phyloP scores from a whole-genome alignment of 92 coral and sea anemone genomes.

The Siderastrea siderea region DNA sequence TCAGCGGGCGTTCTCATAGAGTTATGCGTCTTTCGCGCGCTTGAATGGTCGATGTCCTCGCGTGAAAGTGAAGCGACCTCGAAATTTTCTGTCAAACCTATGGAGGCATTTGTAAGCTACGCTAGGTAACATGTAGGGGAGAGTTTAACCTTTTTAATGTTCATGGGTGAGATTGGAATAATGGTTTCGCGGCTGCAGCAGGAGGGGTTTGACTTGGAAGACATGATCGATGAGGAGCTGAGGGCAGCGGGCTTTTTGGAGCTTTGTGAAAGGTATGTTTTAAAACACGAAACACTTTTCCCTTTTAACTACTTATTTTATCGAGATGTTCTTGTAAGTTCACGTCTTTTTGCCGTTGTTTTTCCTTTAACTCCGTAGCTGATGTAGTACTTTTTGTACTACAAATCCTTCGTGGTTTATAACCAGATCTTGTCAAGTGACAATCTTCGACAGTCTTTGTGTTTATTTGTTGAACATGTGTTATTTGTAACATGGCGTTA shows the following conservation, averaged over 20 bases:
- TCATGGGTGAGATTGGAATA: conserved; percentile 95
- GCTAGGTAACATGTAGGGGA: not conserved
- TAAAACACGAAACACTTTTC: not conserved
- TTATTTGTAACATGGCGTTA: not conserved
- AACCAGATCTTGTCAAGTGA: too few species aligned
- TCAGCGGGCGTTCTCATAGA: conserved; percentile 7
- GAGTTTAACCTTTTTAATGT: conserved; percentile 24
- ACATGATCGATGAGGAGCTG: conserved; percentile 82
- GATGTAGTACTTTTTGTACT: not conserved
- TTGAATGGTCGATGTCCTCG: conserved; percentile 17
- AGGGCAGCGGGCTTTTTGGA: conserved; percentile 84
- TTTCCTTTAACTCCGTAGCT: not conserved
- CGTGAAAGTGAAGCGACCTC: not conserved
- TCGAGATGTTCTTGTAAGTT: not conserved
- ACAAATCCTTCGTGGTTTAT: not conserved
- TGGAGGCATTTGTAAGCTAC: not conserved
- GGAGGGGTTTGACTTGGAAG: conserved; percentile 82
- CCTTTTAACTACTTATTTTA: not conserved
- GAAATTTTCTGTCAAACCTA: not conserved
- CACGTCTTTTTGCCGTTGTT: not conserved
- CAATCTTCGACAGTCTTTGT: not conserved
- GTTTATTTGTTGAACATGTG: not conserved
- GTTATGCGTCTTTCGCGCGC: conserved; percentile 13
- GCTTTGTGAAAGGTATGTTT: conserved; percentile 68
- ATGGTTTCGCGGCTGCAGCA: conserved; percentile 89